Base-by-base conservation (phyloP, 1,140 invertebrate genomes). In the Eulimnadia texana region DNA sequence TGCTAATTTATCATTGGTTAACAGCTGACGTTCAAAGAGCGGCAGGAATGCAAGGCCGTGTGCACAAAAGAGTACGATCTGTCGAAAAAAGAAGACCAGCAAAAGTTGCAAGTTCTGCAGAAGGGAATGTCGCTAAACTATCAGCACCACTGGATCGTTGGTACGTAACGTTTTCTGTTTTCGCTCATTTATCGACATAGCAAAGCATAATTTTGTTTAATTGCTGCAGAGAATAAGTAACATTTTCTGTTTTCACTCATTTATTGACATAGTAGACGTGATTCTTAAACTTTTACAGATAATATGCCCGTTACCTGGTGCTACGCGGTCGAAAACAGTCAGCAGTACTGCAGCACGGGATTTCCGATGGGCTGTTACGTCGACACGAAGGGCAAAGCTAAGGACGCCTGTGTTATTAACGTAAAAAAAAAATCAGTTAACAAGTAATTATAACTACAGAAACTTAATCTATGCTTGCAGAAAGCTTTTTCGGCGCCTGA, bases 301-400 rank as follows among this genome's bases (percentile, higher is more conserved):
- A 99, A 99, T 70, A 97, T 99, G 93, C 96, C 94, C 29, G 86
- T 90, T 1, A 90, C 87, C 0, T 98, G 90, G 87, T 99, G 95
- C 73, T 98, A 95, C 72, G 74, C 80, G 61, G 77, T 84, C 22
- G 86, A 91, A 65, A 80, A 83, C 71, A 81, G 78, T 63, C 78
- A 82, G 70, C 82, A 86, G 67, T 86, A 90, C 75, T 98, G 95
- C 72, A 90, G 85, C 51, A 92, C 87, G 61, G 93, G 95, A 29
- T 98, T 98, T 72, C 94, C 93, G 0, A 94, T 98, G 84, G 96
- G 96, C n/a, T 99, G 96, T 72, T 91, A 88, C 73, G 78, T 83
- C 42, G 76, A 79, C 63, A 77, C 81, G 66, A 67, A 77, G 11
- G 75, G 76, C 49, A 72, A 72, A 27, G 73, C 73, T 49, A 81